Base-by-base conservation (phyloP, 2,888 invertebrate genomes). In the Pollenia griseotomentosa region DNA sequence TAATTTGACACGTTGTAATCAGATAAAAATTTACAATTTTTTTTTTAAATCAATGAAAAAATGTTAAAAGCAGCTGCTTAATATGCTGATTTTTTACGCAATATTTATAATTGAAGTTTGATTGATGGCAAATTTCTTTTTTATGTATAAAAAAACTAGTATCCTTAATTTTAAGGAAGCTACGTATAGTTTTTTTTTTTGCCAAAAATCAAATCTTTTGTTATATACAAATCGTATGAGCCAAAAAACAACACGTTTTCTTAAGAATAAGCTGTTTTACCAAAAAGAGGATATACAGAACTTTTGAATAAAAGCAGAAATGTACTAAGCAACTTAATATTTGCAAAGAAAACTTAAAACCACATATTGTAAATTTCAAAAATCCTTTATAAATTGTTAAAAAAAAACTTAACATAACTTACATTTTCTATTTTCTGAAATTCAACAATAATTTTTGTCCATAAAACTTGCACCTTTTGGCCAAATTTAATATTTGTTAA, bases 1-100 rank as follows among this genome's bases (percentile, higher is more conserved):
- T 40, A 65, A 65, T 81, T 65, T 77, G 80, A 81, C 85, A 75
- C 71, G 63, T 74, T 57, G 48, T 55, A 23, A 23, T 80, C 42
- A 57, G 6, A 66, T 68, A 78, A 61, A 75, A 61, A 8, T 59
- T 57, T 66, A 46, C 40, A 40, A 23, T 23, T 23, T 40, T 77
- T 83, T 63, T 40, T 53, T 46, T 0, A 55, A 16, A 46, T 33
- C 2, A 53, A 19, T 65, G 4, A 6, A 44, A 53, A 40, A 55
- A 16, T 16, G 11, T 23, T 14, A 5, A 53, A 12, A 19, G 12
- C 61, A 74, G 61, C 48, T 74, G 48, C 42, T 10, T 7, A 8
- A 73, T 46, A 46, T 46, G 19, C 6, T 44, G 65, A 46, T 46
- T 65, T 46, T 59, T 68, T 68, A 40, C 0, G 12, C 33, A 63